Conservation (phyloP, 2,888 invertebrate species). For the Lamellibrachia columna region DNA sequence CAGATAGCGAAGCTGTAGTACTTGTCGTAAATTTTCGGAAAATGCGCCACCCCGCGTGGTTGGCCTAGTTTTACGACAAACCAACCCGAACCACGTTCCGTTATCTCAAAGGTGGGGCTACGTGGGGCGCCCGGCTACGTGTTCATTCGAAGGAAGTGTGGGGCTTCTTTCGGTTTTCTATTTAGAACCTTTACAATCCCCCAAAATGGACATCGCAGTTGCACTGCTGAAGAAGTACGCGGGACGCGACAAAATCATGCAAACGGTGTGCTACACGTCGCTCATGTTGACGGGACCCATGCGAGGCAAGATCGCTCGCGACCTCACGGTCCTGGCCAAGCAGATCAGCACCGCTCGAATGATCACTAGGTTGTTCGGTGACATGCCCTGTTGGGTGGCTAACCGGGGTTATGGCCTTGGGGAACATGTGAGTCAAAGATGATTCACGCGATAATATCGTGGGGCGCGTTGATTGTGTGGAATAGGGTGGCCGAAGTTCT, state of each 20-base stretch:
- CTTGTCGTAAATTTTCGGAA: neutral
- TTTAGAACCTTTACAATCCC: neutral
- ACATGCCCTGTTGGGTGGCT: conserved; percentile 73
- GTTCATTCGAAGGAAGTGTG: neutral
- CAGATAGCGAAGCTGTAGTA: neutral
- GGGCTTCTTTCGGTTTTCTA: neutral
- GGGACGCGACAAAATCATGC: conserved; percentile 41
- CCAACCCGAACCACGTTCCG: neutral
- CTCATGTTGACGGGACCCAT: conserved; percentile 31
- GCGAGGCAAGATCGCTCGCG: conserved; percentile 13
- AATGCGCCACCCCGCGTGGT: neutral
- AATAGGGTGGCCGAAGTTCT: too few species aligned
- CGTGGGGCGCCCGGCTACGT: neutral
- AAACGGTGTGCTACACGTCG: conserved; percentile 36
- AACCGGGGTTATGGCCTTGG: conserved; percentile 75
- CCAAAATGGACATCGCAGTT: conserved; percentile 38
- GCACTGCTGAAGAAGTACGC: conserved; percentile 34
- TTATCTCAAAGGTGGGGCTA: neutral
- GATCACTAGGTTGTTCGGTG: conserved; percentile 83
- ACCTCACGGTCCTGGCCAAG: conserved; percentile 8
- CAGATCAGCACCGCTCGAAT: conserved; percentile 69
- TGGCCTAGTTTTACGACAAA: conserved; percentile 3
- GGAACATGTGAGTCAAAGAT: conserved; percentile 65
- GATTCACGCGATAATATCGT: too few species aligned
- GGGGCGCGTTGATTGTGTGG: too few species aligned